phyloP scores from a whole-genome alignment of 2,113 vertebrate genomes.

The Rhadina sibilatrix region DNA sequence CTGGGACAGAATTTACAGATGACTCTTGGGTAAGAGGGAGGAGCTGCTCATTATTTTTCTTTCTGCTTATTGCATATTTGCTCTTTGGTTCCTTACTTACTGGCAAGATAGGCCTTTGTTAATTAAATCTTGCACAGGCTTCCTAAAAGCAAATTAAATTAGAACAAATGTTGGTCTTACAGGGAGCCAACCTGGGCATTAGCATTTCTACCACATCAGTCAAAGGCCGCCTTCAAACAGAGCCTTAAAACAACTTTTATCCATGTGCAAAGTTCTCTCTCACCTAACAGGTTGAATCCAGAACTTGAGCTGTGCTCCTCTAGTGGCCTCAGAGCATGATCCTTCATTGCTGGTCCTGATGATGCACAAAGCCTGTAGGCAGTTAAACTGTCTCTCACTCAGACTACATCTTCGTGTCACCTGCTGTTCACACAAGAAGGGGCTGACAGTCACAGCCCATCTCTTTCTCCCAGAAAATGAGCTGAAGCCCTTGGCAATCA shows the following conservation, averaged over 20 bases:
- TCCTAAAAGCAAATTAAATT: background rate
- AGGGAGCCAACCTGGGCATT: fast-evolving
- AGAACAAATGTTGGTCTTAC: background rate
- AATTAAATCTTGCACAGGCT: background rate
- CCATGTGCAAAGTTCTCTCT: background rate
- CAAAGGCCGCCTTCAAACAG: background rate
- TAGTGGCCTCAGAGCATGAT: fast-evolving
- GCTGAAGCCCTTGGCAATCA: background rate
- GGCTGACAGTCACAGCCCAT: background rate
- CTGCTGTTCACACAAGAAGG: background rate
- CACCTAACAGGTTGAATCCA: background rate
- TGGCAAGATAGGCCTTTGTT: background rate
- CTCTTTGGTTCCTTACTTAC: background rate
- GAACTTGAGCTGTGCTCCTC: background rate
- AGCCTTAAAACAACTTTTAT: background rate
- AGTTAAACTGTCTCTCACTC: background rate
- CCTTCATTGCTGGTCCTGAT: fast-evolving
- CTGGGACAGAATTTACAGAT: background rate
- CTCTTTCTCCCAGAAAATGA: background rate
- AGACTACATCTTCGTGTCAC: background rate
- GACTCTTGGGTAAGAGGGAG: background rate
- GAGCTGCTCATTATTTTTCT: background rate
- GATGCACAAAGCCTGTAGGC: background rate
- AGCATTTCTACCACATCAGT: background rate
- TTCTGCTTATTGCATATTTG: background rate